Conservation (phyloP, 2,888 invertebrate species). For the Apamea sordens region DNA sequence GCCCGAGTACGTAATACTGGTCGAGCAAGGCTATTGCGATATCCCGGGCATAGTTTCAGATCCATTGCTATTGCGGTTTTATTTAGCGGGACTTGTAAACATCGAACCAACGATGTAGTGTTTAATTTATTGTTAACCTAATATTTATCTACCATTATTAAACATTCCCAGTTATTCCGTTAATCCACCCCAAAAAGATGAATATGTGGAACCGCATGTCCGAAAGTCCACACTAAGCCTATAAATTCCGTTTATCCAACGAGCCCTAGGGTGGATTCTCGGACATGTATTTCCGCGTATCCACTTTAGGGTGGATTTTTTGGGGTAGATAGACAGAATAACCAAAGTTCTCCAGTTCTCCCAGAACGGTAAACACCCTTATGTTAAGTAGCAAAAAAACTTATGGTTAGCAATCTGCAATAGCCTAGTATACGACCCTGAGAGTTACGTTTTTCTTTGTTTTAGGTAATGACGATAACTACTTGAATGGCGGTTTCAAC, state of each 20-base stretch:
- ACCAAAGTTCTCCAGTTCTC: background rate
- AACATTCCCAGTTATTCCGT: too few relatives aligned
- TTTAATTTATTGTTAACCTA: background rate
- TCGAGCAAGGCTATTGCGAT: background rate
- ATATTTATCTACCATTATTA: background rate
- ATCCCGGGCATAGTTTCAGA: too few relatives aligned
- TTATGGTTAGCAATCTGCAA: too few relatives aligned
- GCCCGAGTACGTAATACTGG: background rate
- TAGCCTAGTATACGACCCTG: background rate
- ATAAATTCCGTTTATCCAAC: too few relatives aligned
- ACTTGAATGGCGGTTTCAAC: conserved; percentile 80
- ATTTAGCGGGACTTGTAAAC: background rate
- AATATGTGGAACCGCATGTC: too few relatives aligned
- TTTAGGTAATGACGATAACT: conserved; percentile 81
- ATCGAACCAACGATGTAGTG: background rate
- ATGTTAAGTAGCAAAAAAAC: background rate
- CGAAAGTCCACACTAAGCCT: too few relatives aligned
- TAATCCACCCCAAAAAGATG: too few relatives aligned
- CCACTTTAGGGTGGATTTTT: too few relatives aligned
- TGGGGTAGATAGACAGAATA: too few relatives aligned
- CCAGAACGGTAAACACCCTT: background rate
- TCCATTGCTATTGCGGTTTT: too few relatives aligned
- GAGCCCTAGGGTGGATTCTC: too few relatives aligned
- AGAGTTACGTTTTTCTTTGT: conserved; percentile 4
- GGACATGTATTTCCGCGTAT: too few relatives aligned